Evolutionary conservation across 2,113 vertebrate species (phyloP), one percentile per base, ranked within the genome.

Genomic region (Syngnathoides biaculeatus): DNA sequence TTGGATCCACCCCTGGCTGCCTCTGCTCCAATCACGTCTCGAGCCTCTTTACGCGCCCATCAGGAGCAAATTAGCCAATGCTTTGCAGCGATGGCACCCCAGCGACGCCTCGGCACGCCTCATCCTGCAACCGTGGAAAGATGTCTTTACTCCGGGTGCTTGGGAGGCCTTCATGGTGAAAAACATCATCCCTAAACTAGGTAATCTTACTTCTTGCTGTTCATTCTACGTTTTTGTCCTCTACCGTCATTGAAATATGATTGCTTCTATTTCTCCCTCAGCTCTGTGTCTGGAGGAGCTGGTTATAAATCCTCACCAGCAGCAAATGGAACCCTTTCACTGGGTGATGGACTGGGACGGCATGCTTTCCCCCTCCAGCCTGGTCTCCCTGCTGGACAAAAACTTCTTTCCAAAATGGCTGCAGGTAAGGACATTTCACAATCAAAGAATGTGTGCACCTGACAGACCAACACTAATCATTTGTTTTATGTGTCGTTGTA

Each of bases 111-210:
- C 97, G 0, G 97, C 97, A 75, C 95, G 98, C 65, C 95, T 98
- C 27, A 99, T 99, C 79, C 92, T 99, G 0, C 94, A 97, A 90
- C 97, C 97, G 19, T 99, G 97, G 97, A 99, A 94, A 58, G 96
- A 96, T 0, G 97, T 99, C 22, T 98, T 99, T 84, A 96, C 95
- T 0, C 94, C 94, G 0, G 96, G 97, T 4, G 98, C 96, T 0
- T 99, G 97, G 97, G 97, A 99, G 76, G 97, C 97, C 3, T 99
- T 99, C 87, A 97, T 98, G 96, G 91, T 98, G 83, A 99, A 97
- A 88, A 98, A 99, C 85, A 99, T 99, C 0, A 95, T 96, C 72
- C 97, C 97, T 30, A 99, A 99, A 62, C 89, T 99, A 42, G 96
- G 97, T 99, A 79, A 13, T 52, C 1, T 24, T 24, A 15, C 30